A percentile compares a stretch with the other conserved stretches of the same genome.
Evolutionary conservation across 2,888 invertebrate genomes (phyloP).

Genomic region (Sarcophaga subvicina): DNA sequence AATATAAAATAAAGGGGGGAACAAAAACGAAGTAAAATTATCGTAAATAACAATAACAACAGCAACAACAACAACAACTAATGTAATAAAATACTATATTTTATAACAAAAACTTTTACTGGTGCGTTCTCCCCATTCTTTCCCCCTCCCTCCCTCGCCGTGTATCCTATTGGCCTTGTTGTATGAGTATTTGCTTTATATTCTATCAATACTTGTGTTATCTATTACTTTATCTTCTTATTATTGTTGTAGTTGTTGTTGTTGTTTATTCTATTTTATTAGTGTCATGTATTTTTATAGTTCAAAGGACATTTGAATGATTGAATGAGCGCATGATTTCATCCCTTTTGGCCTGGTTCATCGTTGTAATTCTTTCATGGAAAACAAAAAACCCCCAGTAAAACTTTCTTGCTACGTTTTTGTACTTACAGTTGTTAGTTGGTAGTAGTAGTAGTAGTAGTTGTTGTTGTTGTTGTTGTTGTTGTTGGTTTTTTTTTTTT

Average conservation of each 20-base stretch:
- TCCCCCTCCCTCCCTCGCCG: background rate
- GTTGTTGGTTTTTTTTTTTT: constrained; percentile 33
- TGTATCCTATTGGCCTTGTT: background rate
- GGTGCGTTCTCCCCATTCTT: background rate
- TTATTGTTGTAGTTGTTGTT: constrained; percentile 31
- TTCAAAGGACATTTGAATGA: constrained; percentile 81
- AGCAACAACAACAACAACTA: constrained; percentile 15
- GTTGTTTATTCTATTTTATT: constrained; percentile 77
- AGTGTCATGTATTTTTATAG: constrained; percentile 81
- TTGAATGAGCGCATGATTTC: constrained; percentile 81
- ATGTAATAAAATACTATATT: constrained; percentile 18
- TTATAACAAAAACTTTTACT: constrained; percentile 53
- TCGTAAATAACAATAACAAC: constrained; percentile 67
- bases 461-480: background rate
- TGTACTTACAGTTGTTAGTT: constrained; percentile 3
- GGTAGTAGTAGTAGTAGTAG: background rate
- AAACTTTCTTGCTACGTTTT: constrained; percentile 35
- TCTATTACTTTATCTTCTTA: background rate
- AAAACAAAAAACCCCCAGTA: background rate
- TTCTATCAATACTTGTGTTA: constrained; percentile 13
- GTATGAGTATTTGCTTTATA: constrained; percentile 36
- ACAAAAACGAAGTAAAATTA: constrained; percentile 59
- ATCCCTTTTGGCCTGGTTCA: constrained; percentile 73
- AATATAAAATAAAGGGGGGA: no score
- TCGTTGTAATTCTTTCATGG: constrained; percentile 35